Conservation (phyloP, 1,140 invertebrate species). For the Bacillus rossius region DNA sequence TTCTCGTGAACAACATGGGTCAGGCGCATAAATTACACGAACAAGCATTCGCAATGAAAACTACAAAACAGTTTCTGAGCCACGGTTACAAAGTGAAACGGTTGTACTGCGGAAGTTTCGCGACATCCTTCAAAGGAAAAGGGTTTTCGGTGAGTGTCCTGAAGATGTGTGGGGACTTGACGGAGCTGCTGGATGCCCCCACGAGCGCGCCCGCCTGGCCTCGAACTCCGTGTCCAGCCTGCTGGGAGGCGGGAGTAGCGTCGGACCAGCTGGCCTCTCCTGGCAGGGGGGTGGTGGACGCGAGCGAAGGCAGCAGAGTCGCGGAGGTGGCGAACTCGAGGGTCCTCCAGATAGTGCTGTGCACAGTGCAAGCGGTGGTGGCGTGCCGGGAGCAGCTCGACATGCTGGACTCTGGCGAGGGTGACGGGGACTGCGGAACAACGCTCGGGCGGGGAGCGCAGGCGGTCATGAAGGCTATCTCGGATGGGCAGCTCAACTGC, state of each 20-base stretch:
- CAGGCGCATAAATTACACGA: constrained; percentile 54
- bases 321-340: constrained; percentile 22
- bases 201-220: constrained; percentile 43
- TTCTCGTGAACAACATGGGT: constrained; percentile 59
- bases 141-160: constrained; percentile 60
- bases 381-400: constrained; percentile 52
- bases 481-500: constrained; percentile 16
- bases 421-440: constrained; percentile 61
- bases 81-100: constrained; percentile 43
- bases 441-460: constrained; percentile 51
- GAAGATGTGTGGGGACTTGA: constrained; percentile 39
- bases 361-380: constrained; percentile 49
- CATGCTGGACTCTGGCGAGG: constrained; percentile 51
- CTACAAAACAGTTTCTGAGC: constrained; percentile 41
- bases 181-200: constrained; percentile 42
- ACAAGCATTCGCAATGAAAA: constrained; percentile 53
- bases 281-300: background rate
- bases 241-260: background rate
- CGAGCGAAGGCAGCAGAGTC: constrained; percentile 21
- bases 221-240: constrained; percentile 18
- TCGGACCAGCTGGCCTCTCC: background rate
- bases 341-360: constrained; percentile 37
- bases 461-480: constrained; percentile 34
- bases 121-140: constrained; percentile 55
- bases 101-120: constrained; percentile 52